Conservation (phyloP, 1,140 invertebrate genomes). For the Wiebesia pumilae region DNA sequence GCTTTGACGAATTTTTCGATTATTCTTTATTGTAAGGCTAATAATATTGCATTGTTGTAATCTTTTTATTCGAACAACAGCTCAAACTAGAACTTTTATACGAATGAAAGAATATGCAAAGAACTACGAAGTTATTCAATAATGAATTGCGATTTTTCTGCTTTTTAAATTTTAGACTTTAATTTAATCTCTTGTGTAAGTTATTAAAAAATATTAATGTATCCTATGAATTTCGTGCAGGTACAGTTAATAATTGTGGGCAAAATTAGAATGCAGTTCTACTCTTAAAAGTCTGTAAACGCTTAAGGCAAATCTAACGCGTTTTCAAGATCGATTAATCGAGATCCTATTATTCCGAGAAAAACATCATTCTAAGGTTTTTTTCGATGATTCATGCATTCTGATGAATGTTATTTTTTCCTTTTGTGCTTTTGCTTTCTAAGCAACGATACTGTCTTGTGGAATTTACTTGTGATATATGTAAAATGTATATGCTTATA, state of each 20-base stretch:
- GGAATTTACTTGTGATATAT: background rate
- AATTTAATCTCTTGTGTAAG: background rate
- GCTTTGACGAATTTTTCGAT: too few relatives aligned
- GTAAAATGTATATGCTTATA: background rate
- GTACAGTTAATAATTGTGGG: background rate
- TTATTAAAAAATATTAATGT: background rate
- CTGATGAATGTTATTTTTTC: conserved; percentile 22
- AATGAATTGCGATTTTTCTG: background rate
- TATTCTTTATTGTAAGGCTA: too few relatives aligned
- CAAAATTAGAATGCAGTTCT: background rate
- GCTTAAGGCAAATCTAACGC: conserved; percentile 21
- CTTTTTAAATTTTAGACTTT: background rate
- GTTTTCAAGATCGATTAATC: conserved; percentile 12
- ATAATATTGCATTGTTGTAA: too few relatives aligned
- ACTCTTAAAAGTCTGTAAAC: background rate
- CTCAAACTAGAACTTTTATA: too few relatives aligned
- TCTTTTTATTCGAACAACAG: too few relatives aligned
- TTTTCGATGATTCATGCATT: conserved; percentile 29
- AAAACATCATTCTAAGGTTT: conserved; percentile 1
- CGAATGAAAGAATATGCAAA: too few relatives aligned
- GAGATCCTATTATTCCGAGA: conserved; percentile 23
- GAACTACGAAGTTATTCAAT: background rate
- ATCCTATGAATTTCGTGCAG: background rate
- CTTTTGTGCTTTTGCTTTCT: background rate
- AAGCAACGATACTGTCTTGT: background rate